phyloP scores from a whole-genome alignment of 2,113 vertebrate genomes.

The Urocitellus parryii region DNA sequence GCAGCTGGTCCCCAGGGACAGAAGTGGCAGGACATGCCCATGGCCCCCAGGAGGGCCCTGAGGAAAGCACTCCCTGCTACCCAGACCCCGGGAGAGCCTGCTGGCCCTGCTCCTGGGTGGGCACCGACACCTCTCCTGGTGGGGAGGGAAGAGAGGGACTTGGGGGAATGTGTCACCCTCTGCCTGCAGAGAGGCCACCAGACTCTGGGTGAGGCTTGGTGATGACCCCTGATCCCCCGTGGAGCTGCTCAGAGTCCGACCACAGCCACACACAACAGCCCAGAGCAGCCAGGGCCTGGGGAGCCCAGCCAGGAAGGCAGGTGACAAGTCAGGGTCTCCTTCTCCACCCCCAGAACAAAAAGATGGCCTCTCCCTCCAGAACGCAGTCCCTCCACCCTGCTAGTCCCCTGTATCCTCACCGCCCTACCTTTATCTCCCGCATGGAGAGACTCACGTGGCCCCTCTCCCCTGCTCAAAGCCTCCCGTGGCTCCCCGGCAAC shows the following conservation, averaged over 20 bases:
- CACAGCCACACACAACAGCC: too few species aligned
- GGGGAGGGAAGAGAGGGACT: neutral
- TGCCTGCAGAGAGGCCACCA: neutral
- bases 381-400: too few species aligned
- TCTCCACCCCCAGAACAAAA: neutral
- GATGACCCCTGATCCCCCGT: neutral
- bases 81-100: neutral
- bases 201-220: neutral
- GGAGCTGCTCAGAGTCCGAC: neutral
- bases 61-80: neutral
- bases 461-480: neutral
- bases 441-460: neutral
- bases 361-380: neutral
- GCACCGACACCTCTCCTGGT: neutral
- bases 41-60: neutral
- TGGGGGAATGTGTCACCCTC: neutral
- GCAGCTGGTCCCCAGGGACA: neutral
- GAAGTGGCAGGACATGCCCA: too few species aligned
- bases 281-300: neutral
- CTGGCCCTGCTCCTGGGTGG: neutral
- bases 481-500: neutral
- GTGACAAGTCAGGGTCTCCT: neutral
- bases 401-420: accelerated
- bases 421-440: neutral
- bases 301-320: neutral